Evolutionary conservation across 2,888 invertebrate species (phyloP), one percentile per base, ranked within the genome.

Genomic region (Drosophila suboccidentalis): DNA sequence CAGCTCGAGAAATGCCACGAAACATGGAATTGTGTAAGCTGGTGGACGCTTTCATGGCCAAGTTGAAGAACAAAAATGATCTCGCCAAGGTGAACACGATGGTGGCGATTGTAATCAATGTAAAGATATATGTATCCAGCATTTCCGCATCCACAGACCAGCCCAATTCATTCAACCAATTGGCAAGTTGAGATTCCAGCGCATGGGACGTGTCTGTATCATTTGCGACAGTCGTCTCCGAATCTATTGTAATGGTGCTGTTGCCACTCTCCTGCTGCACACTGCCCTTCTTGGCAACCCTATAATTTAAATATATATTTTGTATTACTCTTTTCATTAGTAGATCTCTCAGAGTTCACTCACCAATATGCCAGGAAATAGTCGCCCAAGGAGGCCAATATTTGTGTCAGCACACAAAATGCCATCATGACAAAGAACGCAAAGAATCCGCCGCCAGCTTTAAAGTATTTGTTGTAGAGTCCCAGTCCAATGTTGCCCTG

Each of bases 1-100:
- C 95, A 0, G 97, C 96, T 17, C 96, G 94, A 3, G 97, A 96
- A 19, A 98, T 95, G 32, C 96, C 94, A n/a, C 94, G 92, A 91
- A 98, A 98, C 97, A 98, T 98, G 15, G 92, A 93, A 92, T 97
- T 96, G 93, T 98, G 98, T 0, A 98, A 93, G 4, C 93, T 94
- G 4, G 94, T 95, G 0, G 98, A 97, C 0, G 97, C 96, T 41
- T 94, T 94, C 95, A 97, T 96, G 90, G 93, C 94, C 92, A 95
- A 89, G 70, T 92, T 91, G 80, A 95, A 95, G 88, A 94, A 94
- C 1, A 93, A 70, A 55, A 92, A 93, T 29, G 92, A 93, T 39
- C 93, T 89, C 1, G 89, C 76, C 6, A 93, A 67, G 0, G 93
- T 93, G 1, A 93, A 75, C 3, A 92, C 62, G 11, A 94, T 89